Evolutionary conservation across 2,888 invertebrate species (phyloP), one percentile per base, ranked within the genome.

Genomic region (Strigamia transsilvanica): DNA sequence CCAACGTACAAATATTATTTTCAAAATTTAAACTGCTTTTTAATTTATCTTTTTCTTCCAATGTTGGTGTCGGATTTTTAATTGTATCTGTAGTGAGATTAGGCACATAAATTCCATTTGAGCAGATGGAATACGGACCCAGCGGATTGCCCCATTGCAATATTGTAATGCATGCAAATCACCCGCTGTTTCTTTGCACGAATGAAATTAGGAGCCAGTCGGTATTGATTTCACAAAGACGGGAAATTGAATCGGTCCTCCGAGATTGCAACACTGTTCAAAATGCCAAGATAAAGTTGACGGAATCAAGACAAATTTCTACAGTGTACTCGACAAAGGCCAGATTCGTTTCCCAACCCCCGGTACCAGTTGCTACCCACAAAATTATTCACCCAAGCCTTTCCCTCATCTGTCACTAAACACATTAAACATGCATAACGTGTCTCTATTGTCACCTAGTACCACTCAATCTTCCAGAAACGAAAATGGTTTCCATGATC

Each of bases 71-170:
- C 18, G 61, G 61, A 61, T 61, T 61, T 61, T 61, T 61, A 61
- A 61, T 61, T 61, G 61, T 61, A 61, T 61, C 61, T 21, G 61
- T 23, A 61, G 61, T 61, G 18, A 61, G 61, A 61, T 61, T 61
- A 61, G 61, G 61, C 61, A 61, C 61, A 61, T 61, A 61, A 61
- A 61, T 61, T 61, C 61, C 61, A 61, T 61, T 61, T 61, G 61
- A 61, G 61, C 61, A 61, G 61, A 61, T 61, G 61, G 61, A 61
- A 61, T 61, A 61, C 61, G 61, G 61, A 61, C 61, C 61, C 61
- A 61, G 61, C 61, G 61, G 61, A 61, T 61, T 61, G 61, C 61
- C 61, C 61, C 61, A 61, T 61, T 61, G 61, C 61, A 61, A 61
- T 61, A 61, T 61, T 61, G 61, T 61, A 61, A 61, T 61, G 61